Evolutionary conservation across 23 tunicate genomes (phyloP).

Genomic region (Pegea sp.): DNA sequence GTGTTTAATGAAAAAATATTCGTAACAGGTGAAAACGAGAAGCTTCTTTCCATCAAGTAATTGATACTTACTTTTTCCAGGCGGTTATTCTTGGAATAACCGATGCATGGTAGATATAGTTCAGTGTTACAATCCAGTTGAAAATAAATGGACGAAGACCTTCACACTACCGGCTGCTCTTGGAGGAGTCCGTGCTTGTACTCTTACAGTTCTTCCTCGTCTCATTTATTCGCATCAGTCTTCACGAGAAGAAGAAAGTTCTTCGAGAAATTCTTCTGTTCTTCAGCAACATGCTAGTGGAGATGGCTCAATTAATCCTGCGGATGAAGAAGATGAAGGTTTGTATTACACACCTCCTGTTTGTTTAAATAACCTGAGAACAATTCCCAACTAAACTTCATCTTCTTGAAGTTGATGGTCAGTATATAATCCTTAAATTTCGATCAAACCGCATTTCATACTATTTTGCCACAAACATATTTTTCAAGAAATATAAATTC

Average conservation of each 20-base stretch:
- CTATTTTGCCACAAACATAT: too few relatives aligned
- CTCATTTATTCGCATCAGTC: background rate
- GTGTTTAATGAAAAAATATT: conserved; percentile 61
- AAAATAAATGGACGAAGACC: conserved; percentile 66
- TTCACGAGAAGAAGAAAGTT: background rate
- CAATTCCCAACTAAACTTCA: too few relatives aligned
- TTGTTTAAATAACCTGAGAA: too few relatives aligned
- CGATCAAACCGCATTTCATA: too few relatives aligned
- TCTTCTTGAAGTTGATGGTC: too few relatives aligned
- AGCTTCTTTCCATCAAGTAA: too few relatives aligned
- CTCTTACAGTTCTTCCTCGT: conserved; percentile 58
- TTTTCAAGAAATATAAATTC: too few relatives aligned
- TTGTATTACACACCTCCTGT: too few relatives aligned
- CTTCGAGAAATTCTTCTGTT: background rate
- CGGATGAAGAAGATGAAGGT: too few relatives aligned
- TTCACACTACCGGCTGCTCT: conserved; percentile 85
- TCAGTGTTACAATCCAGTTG: conserved; percentile 80
- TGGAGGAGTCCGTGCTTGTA: conserved; percentile 90
- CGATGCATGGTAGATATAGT: conserved; percentile 99
- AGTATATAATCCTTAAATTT: too few relatives aligned
- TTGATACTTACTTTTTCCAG: conserved; percentile 8
- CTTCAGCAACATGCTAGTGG: background rate
- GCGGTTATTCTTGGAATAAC: conserved; percentile 97
- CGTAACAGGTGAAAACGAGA: conserved; percentile 96
- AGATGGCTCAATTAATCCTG: too few relatives aligned